Base-by-base conservation (phyloP, 2,888 invertebrate species). In the Smittia sp. region DNA sequence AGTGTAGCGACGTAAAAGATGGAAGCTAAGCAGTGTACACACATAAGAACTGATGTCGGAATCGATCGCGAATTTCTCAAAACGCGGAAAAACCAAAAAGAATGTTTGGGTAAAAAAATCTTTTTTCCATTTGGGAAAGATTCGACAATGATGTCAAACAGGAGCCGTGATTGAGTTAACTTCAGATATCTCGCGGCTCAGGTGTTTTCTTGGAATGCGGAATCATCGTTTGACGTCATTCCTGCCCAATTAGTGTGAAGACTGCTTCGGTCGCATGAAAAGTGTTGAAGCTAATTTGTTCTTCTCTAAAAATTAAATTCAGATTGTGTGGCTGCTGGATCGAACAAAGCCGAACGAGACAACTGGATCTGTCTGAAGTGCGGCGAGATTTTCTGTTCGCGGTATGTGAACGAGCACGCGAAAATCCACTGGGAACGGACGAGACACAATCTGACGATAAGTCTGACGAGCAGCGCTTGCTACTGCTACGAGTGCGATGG, bases 401-500 rank as follows among this genome's bases (percentile, higher is more conserved):
- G 92, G 72, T 91, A 91, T 80, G 86, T 90, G 74, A 89, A 88
- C 76, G 90, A 88, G 7, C 92, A 93, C 82, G 92, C 91, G 22
- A 86, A 90, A 76, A 58, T 85, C 76, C 93, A 93, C 82, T 88
- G 85, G 76, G 85, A 86, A 78, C 81, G 84, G 75, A 79, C 81
- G 75, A 84, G 86, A 76, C 93, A 93, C 79, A 86, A 88, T 77
- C 85, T 93, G 62, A 90, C 91, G 80, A 89, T 93, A 82, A 91
- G 92, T 80, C 90, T 90, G 81, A 87, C 89, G 79, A 88, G 85
- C 77, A 87, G 86, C 78, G 88, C 90, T 69, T 89, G 91, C 77
- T 93, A 87, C 82, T 93, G 93, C 91, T 92, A 92, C 80, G 85
- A 85, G 80, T 92, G 92, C 84, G 91, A 92, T 82, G 92, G 92